phyloP scores from a whole-genome alignment of 2,113 vertebrate species.

The Phaethon lepturus region DNA sequence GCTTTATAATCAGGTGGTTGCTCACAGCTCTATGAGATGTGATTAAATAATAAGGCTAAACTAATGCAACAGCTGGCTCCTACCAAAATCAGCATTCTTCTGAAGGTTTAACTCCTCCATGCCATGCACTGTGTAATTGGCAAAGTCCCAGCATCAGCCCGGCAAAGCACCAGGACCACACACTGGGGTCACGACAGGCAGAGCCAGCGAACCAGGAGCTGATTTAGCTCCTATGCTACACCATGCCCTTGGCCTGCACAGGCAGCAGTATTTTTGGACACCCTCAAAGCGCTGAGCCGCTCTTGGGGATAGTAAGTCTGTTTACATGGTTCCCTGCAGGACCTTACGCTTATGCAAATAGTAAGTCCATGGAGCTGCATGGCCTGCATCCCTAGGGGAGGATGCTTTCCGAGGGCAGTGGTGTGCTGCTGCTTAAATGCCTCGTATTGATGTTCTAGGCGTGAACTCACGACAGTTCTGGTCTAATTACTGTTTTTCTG shows the following conservation, averaged over 20 bases:
- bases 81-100: not conserved
- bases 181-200: not conserved
- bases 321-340: not conserved
- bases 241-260: not conserved
- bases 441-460: not conserved
- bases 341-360: not conserved
- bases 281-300: not conserved
- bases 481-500: slow-evolving; percentile 50
- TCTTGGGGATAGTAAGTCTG: not conserved
- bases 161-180: not conserved
- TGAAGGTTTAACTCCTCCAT: not conserved
- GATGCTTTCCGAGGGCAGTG: not conserved
- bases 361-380: not conserved
- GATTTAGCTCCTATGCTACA: not conserved
- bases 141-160: not conserved
- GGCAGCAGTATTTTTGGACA: not conserved
- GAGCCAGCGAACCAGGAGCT: rapidly evolving
- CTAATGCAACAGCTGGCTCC: not conserved
- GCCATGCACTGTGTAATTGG: not conserved
- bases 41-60: not conserved
- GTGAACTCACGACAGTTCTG: not conserved
- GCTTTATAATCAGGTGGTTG: not conserved
- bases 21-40: not conserved
- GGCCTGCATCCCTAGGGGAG: not conserved
- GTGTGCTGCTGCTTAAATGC: slow-evolving; percentile 16